Conservation (phyloP, 2,797 vertebrate species). For the Oceanodroma leucorhoa region DNA sequence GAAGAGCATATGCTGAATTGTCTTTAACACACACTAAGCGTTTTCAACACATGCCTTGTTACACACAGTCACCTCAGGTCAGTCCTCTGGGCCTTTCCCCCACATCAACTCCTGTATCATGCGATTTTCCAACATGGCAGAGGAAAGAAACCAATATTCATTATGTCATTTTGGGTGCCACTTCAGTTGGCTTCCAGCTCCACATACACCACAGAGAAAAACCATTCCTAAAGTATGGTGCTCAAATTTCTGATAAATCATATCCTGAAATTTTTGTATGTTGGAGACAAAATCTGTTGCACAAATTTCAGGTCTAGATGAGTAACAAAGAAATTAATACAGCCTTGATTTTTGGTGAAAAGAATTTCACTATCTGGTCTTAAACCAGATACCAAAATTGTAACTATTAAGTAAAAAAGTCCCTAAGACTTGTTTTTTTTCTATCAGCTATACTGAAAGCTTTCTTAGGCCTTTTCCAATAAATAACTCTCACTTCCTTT, state of each 20-base stretch:
- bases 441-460: not conserved
- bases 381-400: not conserved
- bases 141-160: not conserved
- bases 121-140: not conserved
- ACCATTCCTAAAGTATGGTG: fast-evolving
- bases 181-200: not conserved
- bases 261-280: not conserved
- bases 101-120: not conserved
- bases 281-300: not conserved
- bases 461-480: not conserved
- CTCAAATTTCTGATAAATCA: not conserved
- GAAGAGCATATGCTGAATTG: fast-evolving
- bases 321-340: not conserved
- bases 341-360: not conserved
- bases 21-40: not conserved
- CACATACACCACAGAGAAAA: not conserved
- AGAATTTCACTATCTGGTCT: not conserved
- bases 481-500: not conserved
- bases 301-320: not conserved
- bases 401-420: not conserved
- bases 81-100: not conserved
- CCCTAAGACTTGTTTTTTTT: not conserved
- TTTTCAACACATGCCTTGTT: not conserved
- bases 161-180: not conserved
- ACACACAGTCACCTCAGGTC: not conserved